These are phyloP conservation scores for Phaonia tiefii DNA, from an alignment of 2,888 invertebrate species.

Conservation along the genomic window DNA sequence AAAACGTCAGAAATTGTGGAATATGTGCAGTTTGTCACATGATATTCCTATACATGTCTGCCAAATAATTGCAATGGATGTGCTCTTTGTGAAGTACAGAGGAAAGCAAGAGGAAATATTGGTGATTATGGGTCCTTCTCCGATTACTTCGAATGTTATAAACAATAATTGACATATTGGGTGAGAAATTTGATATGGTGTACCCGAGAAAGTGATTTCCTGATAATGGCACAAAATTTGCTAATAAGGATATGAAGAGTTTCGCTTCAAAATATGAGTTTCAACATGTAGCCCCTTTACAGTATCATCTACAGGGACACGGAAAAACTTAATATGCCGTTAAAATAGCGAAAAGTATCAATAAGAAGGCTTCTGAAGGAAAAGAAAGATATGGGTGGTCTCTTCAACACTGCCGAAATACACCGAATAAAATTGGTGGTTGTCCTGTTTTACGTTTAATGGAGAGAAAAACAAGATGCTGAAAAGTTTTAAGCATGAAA, in stretches of 20 bases:
- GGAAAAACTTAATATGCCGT: slow-evolving; percentile 24
- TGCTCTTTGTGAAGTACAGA: no score
- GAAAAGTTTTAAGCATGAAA: not conserved
- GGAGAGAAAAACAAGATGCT: slow-evolving; percentile 14
- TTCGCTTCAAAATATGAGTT: slow-evolving; percentile 30
- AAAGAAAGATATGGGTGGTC: slow-evolving; percentile 10
- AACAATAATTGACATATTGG: not conserved
- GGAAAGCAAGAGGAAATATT: no score
- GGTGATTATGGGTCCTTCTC: no score
- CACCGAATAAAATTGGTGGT: not conserved
- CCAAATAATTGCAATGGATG: slow-evolving; percentile 33
- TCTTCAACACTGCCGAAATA: no score
- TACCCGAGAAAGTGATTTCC: slow-evolving; percentile 17
- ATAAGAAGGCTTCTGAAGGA: not conserved
- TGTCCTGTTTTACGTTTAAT: no score
- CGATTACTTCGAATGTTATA: slow-evolving; percentile 19
- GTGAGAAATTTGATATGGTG: slow-evolving; percentile 17
- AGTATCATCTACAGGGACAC: slow-evolving; percentile 28
- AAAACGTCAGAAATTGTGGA: slow-evolving; percentile 28
- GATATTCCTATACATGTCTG: slow-evolving; percentile 9
- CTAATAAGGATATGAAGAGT: slow-evolving; percentile 1
- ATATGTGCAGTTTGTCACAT: not conserved
- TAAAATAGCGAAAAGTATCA: slow-evolving; percentile 28
- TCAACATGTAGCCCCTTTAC: slow-evolving; percentile 16
- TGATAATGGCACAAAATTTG: slow-evolving; percentile 34